Conservation (phyloP, 2,113 vertebrate genomes). For the Misgurnus mizolepis region DNA sequence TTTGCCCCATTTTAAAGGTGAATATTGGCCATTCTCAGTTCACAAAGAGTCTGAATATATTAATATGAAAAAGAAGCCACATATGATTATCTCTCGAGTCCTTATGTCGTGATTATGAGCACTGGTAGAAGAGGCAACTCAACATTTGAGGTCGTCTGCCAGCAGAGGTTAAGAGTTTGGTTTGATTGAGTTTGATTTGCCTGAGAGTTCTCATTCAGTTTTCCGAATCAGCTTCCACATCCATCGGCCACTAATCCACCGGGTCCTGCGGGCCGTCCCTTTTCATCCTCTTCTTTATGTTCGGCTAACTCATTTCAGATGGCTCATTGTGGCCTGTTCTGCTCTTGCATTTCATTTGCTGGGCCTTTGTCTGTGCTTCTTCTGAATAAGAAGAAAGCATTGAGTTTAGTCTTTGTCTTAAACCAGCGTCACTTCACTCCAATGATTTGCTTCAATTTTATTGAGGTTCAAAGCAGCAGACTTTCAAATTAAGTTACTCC, state of each 20-base stretch:
- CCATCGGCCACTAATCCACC: slow-evolving; percentile 45
- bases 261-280: slow-evolving; percentile 60
- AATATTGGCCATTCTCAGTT: slow-evolving; percentile 11
- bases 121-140: slow-evolving; percentile 53
- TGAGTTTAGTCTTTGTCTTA: slow-evolving; percentile 65
- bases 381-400: slow-evolving; percentile 64
- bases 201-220: slow-evolving; percentile 65
- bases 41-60: background rate
- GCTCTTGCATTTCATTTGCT: slow-evolving; percentile 69
- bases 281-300: slow-evolving; percentile 64
- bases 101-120: slow-evolving; percentile 63
- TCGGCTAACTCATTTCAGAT: slow-evolving; percentile 67
- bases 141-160: slow-evolving; percentile 40
- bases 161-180: slow-evolving; percentile 59
- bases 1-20: background rate
- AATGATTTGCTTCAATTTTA: slow-evolving; percentile 60
- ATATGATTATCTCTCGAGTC: slow-evolving; percentile 46
- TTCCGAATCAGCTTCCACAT: slow-evolving; percentile 55
- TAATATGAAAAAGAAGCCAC: background rate
- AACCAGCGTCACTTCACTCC: slow-evolving; percentile 62
- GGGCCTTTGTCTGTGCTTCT: slow-evolving; percentile 67
- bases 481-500: slow-evolving; percentile 53
- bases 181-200: slow-evolving; percentile 62
- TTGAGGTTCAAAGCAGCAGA: slow-evolving; percentile 54
- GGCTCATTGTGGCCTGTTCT: slow-evolving; percentile 61